A percentile compares a stretch with the other conserved stretches of the same genome.
Evolutionary conservation across 2,797 vertebrate species (phyloP).

Genomic region (Halcyon badia): DNA sequence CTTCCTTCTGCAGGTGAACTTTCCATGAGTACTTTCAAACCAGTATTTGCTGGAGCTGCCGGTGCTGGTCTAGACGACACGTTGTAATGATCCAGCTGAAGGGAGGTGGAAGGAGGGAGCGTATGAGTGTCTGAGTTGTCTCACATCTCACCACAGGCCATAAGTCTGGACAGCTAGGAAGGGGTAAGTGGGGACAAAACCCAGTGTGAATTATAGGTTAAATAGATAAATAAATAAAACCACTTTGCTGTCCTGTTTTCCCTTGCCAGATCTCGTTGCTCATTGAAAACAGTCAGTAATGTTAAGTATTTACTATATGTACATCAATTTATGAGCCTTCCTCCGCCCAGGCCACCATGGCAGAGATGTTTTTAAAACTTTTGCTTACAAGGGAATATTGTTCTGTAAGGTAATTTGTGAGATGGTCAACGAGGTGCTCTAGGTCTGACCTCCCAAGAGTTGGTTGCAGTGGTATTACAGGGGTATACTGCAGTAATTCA

Average conservation of each 20-base stretch:
- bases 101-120: background rate
- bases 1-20: background rate
- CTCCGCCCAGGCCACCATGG: background rate
- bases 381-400: background rate
- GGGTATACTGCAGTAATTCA: background rate
- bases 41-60: background rate
- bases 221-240: background rate
- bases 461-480: background rate
- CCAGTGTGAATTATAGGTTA: background rate
- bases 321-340: background rate
- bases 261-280: background rate
- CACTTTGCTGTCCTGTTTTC: background rate
- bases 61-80: background rate
- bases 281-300: background rate
- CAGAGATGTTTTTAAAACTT: background rate
- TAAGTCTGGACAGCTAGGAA: background rate
- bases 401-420: background rate
- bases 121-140: background rate
- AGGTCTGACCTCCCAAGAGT: background rate
- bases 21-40: background rate
- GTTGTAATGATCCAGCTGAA: background rate
- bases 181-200: background rate
- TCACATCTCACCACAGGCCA: background rate
- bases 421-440: background rate
- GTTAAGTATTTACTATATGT: background rate